Percentiles rank a stretch among this genome's conserved stretches.
These are phyloP conservation scores for Furcula furcula DNA, from an alignment of 2,888 invertebrate species.

Conservation along the genomic window DNA sequence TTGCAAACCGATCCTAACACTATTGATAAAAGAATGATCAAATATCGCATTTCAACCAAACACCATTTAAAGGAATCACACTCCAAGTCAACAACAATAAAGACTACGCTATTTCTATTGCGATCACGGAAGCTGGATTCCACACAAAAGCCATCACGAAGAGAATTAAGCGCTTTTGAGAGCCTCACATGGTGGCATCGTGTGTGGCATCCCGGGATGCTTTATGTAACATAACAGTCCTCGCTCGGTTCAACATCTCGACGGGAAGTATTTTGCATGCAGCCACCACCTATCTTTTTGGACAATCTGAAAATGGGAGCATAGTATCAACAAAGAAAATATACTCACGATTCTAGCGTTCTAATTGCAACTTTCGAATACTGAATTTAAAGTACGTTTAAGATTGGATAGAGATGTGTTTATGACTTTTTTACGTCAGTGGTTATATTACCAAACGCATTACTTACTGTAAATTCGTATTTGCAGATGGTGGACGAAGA, in stretches of 20 bases:
- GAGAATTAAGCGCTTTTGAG: conserved; percentile 8
- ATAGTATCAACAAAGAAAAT: conserved; percentile 31
- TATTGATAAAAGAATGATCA: too few relatives aligned
- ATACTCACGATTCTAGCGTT: conserved; percentile 3
- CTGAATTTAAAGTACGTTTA: conserved; percentile 13
- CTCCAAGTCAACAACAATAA: not conserved
- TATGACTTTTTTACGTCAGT: conserved; percentile 22
- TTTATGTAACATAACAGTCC: conserved; percentile 66
- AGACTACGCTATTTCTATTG: not conserved
- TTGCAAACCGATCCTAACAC: too few relatives aligned
- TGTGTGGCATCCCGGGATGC: conserved; percentile 70
- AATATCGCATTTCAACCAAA: not conserved
- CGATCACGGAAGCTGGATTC: conserved; percentile 23
- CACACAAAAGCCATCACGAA: conserved; percentile 21
- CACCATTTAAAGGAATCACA: not conserved
- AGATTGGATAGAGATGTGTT: not conserved
- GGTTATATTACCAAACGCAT: conserved; percentile 51
- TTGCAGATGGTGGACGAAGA: conserved; percentile 55
- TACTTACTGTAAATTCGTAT: conserved; percentile 73
- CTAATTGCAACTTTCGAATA: conserved; percentile 22
- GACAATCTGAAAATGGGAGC: conserved; percentile 73
- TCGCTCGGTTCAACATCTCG: conserved; percentile 74
- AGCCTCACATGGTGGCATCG: conserved; percentile 48
- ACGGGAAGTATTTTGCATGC: conserved; percentile 79
- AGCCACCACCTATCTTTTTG: conserved; percentile 71